Evolutionary conservation across 2,888 invertebrate species (phyloP).

Genomic region (Temnothorax rugatulus): DNA sequence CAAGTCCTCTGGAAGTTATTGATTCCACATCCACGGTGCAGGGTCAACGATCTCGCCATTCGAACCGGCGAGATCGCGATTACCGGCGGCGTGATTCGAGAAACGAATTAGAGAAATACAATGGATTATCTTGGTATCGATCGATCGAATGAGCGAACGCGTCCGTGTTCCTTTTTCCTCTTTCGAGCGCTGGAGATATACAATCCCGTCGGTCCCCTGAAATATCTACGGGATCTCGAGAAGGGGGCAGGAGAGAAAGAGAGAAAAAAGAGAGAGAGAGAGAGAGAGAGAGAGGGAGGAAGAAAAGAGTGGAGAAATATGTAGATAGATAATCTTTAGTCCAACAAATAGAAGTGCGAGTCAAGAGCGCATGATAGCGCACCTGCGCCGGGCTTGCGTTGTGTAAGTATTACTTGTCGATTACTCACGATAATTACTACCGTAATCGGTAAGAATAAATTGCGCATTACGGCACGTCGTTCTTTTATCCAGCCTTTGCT

Average conservation of each 20-base stretch:
- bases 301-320: slow-evolving; percentile 64
- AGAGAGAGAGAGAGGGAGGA: too few species aligned
- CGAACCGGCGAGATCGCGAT: slow-evolving; percentile 60
- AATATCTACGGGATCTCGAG: slow-evolving; percentile 64
- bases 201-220: slow-evolving; percentile 65
- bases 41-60: slow-evolving; percentile 55
- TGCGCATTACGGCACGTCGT: slow-evolving; percentile 10
- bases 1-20: slow-evolving; percentile 31
- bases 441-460: slow-evolving; percentile 61
- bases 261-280: too few species aligned
- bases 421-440: slow-evolving; percentile 71
- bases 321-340: slow-evolving; percentile 70
- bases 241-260: not conserved
- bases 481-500: slow-evolving; percentile 18
- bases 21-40: slow-evolving; percentile 21
- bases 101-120: slow-evolving; percentile 73
- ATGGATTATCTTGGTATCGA: slow-evolving; percentile 65
- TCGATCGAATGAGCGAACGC: slow-evolving; percentile 65
- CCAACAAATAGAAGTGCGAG: slow-evolving; percentile 68
- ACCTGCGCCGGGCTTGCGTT: slow-evolving; percentile 41
- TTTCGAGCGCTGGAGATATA: slow-evolving; percentile 54
- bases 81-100: slow-evolving; percentile 53
- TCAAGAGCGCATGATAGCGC: slow-evolving; percentile 61
- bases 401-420: slow-evolving; percentile 51
- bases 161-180: slow-evolving; percentile 44